Evolutionary conservation across 1,140 invertebrate genomes (phyloP), one percentile per base, ranked within the genome.

Genomic region (Monomorium pharaonis): DNA sequence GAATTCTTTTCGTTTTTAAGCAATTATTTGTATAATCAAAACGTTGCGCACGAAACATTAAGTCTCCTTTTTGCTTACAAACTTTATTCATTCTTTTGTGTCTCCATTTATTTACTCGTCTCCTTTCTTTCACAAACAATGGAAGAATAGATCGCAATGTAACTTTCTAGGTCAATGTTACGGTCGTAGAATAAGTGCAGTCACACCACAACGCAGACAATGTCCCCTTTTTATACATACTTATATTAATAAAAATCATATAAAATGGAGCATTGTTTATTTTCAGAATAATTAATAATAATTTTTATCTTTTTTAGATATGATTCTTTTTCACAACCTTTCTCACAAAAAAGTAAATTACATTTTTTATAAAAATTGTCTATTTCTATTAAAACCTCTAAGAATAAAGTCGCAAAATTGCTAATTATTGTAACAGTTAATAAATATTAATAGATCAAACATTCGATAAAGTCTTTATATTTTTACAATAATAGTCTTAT

Each of bases 121-220:
- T 74, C 14, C 33, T 58, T 58, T 14, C 18, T 56, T 44, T 16
- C 18, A 47, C n/a, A 33, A n/a, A 72, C 24, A 81, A 70, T 72
- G 4, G 44, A 2, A 21, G 18, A 58, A 42, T 54, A 16, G 42
- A 42, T 1, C 9, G 63, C 65, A 44, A 44, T 21, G 10, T 42
- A 72, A 72, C 37, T 60, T 83, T 83, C 67, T 83, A 74, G 78
- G 67, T 9, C 78, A 83, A 83, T 83, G 67, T 83, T 83, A 72
- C 78, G 78, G 77, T 83, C 51, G 16, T 24, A 42, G 24, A 37
- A 21, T 24, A 70, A 37, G 18, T 56, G 12, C 33, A 72, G 44
- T 72, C 51, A 30, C 47, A 81, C 9, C 42, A 72, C 51, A 81
- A 70, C 27, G 51, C n/a, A 60, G 51, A 72, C 18, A 83, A 74